phyloP scores from a whole-genome alignment of 2,888 invertebrate species.

The Anarsia innoxiella region DNA sequence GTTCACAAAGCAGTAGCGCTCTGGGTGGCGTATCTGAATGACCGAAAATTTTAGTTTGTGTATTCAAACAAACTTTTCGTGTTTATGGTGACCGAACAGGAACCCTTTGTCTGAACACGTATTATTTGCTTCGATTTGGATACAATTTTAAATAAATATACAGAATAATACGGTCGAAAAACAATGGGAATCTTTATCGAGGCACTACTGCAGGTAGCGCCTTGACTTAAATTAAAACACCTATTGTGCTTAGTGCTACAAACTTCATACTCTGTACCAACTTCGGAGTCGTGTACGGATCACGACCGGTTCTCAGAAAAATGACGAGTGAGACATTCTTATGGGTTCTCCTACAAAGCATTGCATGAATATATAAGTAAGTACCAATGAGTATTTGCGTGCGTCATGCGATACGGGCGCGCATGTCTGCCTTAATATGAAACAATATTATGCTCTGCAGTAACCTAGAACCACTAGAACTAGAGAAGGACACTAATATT shows the following conservation, averaged over 20 bases:
- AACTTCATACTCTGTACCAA: too few relatives aligned
- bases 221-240: conserved; percentile 39
- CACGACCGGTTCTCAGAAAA: conserved; percentile 59
- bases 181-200: conserved; percentile 39
- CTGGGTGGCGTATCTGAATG: too few relatives aligned
- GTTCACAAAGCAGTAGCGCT: too few relatives aligned
- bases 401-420: conserved; percentile 9
- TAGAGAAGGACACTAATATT: too few relatives aligned
- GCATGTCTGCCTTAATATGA: conserved; percentile 4
- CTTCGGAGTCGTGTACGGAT: conserved; percentile 33
- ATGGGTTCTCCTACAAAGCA: conserved; percentile 24
- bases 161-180: conserved; percentile 31
- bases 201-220: conserved; percentile 37
- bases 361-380: conserved; percentile 13
- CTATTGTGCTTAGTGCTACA: conserved; percentile 50
- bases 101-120: conserved; percentile 48
- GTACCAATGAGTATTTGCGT: conserved; percentile 10
- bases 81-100: conserved; percentile 1
- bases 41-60: too few relatives aligned
- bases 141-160: too few relatives aligned
- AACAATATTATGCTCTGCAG: too few relatives aligned
- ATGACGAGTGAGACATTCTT: conserved; percentile 52
- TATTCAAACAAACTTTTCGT: too few relatives aligned
- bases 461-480: too few relatives aligned
- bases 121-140: conserved; percentile 22